Evolutionary conservation across 2,113 vertebrate genomes (phyloP).

Genomic region (Halichoerus grypus): DNA sequence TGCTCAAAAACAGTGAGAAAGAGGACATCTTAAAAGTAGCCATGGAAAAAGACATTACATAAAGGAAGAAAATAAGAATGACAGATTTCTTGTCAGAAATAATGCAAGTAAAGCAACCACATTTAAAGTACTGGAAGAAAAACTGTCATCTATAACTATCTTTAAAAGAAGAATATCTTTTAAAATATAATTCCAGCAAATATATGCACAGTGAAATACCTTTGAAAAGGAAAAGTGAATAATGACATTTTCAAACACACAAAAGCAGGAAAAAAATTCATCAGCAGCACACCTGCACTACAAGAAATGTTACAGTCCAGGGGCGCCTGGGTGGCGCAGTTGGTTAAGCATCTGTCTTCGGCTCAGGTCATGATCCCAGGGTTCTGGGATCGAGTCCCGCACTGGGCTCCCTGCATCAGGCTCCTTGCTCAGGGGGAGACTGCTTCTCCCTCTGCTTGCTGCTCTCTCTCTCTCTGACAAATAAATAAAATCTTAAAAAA

Average conservation of each 20-base stretch:
- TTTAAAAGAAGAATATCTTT: neutral
- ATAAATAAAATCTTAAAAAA: neutral
- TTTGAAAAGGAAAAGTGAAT: neutral
- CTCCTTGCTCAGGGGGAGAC: neutral
- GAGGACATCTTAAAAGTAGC: neutral
- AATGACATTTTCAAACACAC: neutral
- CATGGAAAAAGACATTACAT: neutral
- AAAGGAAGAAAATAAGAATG: neutral
- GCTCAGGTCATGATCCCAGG: neutral
- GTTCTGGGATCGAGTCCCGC: neutral
- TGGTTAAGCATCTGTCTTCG: fast-evolving
- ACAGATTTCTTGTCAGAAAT: neutral
- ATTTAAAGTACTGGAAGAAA: neutral
- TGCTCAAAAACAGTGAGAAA: neutral
- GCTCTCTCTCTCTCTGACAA: neutral
- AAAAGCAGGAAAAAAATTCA: neutral
- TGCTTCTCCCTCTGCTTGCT: too few relatives aligned
- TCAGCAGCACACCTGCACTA: neutral
- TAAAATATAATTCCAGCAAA: neutral
- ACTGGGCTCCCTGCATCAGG: neutral
- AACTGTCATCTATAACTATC: neutral
- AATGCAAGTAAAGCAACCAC: neutral
- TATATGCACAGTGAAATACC: neutral
- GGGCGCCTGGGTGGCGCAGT: neutral
- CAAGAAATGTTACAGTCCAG: too few relatives aligned